Base-by-base conservation (phyloP, 2,797 vertebrate genomes). In the Esox masquinongy region DNA sequence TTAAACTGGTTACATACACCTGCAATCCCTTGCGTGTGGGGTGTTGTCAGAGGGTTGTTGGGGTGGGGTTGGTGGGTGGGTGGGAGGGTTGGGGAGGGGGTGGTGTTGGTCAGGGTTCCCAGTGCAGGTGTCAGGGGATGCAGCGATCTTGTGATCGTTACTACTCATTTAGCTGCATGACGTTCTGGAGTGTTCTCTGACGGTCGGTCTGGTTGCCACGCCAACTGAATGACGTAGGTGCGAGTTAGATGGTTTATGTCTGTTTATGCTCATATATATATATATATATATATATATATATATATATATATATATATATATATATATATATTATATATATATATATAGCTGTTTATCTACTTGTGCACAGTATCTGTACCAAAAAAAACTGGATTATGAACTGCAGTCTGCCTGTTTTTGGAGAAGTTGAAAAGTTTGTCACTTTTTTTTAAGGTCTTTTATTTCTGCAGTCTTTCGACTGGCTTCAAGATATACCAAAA, bases 281-380 rank as follows among this genome's bases (percentile, higher is more conserved):
- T 43, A 43, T 43, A 43, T 43, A 6, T 83, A 72, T 72, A 68
- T 64, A 50, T 31, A 31, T 31, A 31, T 31, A 31, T 31, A 31
- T 31, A 31, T 31, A 31, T 31, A 31, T 31, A 31, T 31, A 31
- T 31, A 31, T 31, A 31, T 31, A 59, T 80, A 90, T 31, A 31
- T 31, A 31, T 31, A 59, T 80, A 90, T 31, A 31, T 31, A 31
- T 31, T 31, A 31, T 31, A 31, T 31, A 59, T 80, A 90, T 31
- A 31, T 31, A 31, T 31, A 59, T 80, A 90, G 91, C 88, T 91
- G 88, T 83, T 88, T 92, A 92, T 93, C 91, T 94, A 95, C 91
- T 93, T 94, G 93, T 95, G 94, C 94, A 95, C 93, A 95, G 93
- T 94, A 93, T 94, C 94, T 95, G 94, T 95, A 95, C 94, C 94